Percentiles rank a stretch among this genome's conserved stretches.
Evolutionary conservation across 2,113 vertebrate genomes (phyloP).

Genomic region (Dipodomys spectabilis): DNA sequence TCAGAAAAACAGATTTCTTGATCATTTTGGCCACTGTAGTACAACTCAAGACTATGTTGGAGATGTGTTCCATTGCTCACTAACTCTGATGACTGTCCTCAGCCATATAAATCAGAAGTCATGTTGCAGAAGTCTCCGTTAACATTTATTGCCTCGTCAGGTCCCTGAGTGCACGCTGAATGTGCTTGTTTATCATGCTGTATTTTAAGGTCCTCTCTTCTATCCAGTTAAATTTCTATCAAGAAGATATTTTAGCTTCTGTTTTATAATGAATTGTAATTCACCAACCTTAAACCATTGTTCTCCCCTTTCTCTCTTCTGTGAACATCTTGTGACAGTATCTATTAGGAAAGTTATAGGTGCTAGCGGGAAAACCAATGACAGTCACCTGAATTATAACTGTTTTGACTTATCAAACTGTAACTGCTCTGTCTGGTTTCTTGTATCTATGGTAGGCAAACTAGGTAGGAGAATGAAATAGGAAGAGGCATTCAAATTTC

Average conservation of each 20-base stretch:
- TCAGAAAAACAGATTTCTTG: neutral
- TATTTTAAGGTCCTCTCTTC: neutral
- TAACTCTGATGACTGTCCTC: neutral
- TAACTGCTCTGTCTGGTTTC: neutral
- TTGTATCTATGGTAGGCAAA: neutral
- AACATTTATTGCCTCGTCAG: neutral
- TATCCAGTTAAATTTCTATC: neutral
- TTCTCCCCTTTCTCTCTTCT: conserved; percentile 1
- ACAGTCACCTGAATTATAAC: neutral
- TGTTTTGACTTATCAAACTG: conserved; percentile 23
- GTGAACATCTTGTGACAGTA: neutral
- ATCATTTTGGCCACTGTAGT: neutral
- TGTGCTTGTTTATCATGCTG: neutral
- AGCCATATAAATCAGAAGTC: neutral
- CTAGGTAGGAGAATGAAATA: neutral
- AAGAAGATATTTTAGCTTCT: neutral
- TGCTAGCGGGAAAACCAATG: neutral
- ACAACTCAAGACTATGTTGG: neutral
- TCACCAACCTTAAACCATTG: neutral
- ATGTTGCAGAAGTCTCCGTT: neutral
- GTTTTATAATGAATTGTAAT: neutral
- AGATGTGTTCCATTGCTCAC: neutral
- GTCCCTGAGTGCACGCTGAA: neutral
- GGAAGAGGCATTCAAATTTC: neutral
- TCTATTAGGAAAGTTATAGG: neutral